These are phyloP conservation scores for Piaya cayana DNA, from an alignment of 2,113 vertebrate species.

Conservation along the genomic window DNA sequence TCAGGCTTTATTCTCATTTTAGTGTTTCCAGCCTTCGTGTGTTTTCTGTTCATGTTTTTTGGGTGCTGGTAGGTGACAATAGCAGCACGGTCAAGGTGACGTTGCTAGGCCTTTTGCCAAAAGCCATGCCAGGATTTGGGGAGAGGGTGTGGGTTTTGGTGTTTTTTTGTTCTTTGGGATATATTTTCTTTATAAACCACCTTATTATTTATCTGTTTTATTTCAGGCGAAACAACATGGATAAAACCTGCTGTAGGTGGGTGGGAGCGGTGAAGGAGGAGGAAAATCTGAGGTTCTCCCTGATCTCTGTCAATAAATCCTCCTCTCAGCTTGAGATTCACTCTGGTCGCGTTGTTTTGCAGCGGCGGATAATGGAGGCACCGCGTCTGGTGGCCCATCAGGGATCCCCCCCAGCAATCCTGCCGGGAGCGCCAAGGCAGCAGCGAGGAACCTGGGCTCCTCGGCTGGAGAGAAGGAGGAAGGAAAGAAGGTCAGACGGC, in stretches of 20 bases:
- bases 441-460: conserved; percentile 81
- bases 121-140: neutral
- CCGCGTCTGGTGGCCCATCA: conserved; percentile 78
- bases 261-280: neutral
- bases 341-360: neutral
- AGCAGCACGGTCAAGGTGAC: neutral
- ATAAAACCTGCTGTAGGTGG: neutral
- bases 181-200: neutral
- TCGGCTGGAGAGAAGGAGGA: conserved; percentile 89
- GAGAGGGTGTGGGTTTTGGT: no score
- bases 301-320: neutral
- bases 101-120: neutral
- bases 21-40: neutral
- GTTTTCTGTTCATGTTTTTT: neutral
- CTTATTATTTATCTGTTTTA: neutral
- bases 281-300: neutral
- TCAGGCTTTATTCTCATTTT: neutral
- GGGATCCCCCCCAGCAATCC: conserved; percentile 75
- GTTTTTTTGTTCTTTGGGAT: neutral
- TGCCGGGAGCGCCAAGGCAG: conserved; percentile 81
- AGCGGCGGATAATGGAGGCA: conserved; percentile 86
- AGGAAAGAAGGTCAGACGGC: conserved; percentile 94
- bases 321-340: neutral
- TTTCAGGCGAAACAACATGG: neutral
- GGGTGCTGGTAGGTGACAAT: neutral